Evolutionary conservation across 92 coral and sea anemone species (phyloP).

Genomic region (Parazoanthus swiftii): DNA sequence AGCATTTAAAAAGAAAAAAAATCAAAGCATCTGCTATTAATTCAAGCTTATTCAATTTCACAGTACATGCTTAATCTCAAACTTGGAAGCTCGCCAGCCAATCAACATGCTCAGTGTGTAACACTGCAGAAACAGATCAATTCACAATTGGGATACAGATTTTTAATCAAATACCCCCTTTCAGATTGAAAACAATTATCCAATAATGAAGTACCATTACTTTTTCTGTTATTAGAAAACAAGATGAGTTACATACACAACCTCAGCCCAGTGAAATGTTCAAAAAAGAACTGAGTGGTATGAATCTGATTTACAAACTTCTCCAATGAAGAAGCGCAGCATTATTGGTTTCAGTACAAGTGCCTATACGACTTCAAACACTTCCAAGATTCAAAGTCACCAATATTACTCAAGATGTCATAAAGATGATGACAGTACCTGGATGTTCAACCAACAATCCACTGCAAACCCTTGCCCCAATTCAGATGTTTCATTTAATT

Average conservation of each 20-base stretch:
- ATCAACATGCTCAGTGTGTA: too few relatives aligned
- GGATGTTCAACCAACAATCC: slow-evolving; percentile 48
- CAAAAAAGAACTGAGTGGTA: slow-evolving; percentile 39
- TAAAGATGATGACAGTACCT: slow-evolving; percentile 20
- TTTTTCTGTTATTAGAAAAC: slow-evolving; percentile 6
- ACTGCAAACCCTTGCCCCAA: slow-evolving; percentile 31
- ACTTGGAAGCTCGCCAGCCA: too few relatives aligned
- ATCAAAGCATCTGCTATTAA: too few relatives aligned
- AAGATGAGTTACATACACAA: slow-evolving; percentile 25
- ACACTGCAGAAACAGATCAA: too few relatives aligned
- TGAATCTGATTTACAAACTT: slow-evolving; percentile 43
- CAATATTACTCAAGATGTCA: slow-evolving; percentile 38
- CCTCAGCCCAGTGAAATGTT: slow-evolving; percentile 43
- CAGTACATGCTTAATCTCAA: too few relatives aligned
- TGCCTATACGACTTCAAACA: background rate
- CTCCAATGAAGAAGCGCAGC: slow-evolving; percentile 22
- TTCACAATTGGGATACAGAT: too few relatives aligned
- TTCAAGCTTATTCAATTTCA: too few relatives aligned
- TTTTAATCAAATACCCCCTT: background rate
- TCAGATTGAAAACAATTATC: background rate
- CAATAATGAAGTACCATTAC: background rate
- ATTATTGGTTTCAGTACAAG: slow-evolving; percentile 28
- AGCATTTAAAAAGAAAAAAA: background rate
- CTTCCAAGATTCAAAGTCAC: slow-evolving; percentile 33
- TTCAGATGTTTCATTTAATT: slow-evolving; percentile 45